Percentiles rank a stretch among this genome's conserved stretches.
These are phyloP conservation scores for Sebastes hubbsi DNA, from an alignment of 2,797 vertebrate genomes.

Conservation along the genomic window DNA sequence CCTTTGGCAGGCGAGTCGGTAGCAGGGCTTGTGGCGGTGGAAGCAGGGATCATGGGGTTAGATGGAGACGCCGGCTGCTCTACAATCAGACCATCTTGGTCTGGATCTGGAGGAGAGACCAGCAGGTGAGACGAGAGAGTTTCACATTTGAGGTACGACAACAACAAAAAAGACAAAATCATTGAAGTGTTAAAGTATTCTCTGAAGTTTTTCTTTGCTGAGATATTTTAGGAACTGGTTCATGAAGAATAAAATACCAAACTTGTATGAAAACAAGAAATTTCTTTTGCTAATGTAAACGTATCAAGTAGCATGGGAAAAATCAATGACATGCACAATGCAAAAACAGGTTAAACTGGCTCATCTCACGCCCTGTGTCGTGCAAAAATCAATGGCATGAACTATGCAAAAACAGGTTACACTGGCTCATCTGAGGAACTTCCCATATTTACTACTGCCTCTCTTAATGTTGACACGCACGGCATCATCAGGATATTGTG, in stretches of 20 bases:
- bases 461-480: not conserved
- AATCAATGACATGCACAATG: no score
- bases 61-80: conserved; percentile 53
- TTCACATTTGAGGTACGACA: not conserved
- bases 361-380: not conserved
- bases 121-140: not conserved
- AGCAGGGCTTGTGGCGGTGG: not conserved
- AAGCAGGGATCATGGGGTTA: conserved; percentile 22
- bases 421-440: not conserved
- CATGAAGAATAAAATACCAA: not conserved
- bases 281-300: no score
- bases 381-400: no score
- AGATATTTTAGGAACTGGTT: not conserved
- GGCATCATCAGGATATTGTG: not conserved
- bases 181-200: not conserved
- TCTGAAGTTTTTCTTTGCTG: not conserved
- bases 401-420: not conserved
- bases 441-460: not conserved
- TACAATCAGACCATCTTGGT: conserved; percentile 47
- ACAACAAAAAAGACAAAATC: not conserved
- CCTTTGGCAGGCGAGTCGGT: conserved; percentile 23
- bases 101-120: conserved; percentile 14
- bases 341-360: not conserved
- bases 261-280: not conserved
- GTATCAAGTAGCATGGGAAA: not conserved